phyloP scores from a whole-genome alignment of 2,113 vertebrate species.

The Bungarus multicinctus region DNA sequence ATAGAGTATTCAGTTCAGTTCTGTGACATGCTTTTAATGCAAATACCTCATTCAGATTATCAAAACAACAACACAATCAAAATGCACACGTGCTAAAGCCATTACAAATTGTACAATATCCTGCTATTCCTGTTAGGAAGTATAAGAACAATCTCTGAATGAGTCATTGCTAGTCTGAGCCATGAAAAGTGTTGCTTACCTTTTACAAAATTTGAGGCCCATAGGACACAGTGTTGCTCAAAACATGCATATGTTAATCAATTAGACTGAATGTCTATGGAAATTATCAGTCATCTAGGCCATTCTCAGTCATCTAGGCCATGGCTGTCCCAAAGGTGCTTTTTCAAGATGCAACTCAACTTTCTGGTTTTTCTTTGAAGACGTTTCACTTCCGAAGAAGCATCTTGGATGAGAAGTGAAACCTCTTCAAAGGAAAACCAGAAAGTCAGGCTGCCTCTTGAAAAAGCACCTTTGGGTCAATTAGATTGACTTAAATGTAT shows the following conservation, averaged over 20 bases:
- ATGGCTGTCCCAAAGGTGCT: no score
- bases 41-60: neutral
- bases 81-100: neutral
- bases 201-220: neutral
- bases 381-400: no score
- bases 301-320: no score
- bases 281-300: no score
- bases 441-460: no score
- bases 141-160: neutral
- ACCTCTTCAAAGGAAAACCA: no score
- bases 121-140: neutral
- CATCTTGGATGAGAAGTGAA: no score
- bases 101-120: neutral
- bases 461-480: neutral
- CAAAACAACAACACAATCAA: neutral
- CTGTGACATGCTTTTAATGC: neutral
- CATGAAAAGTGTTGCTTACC: neutral
- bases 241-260: neutral
- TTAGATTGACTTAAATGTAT: neutral
- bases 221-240: neutral
- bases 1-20: neutral
- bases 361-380: no score
- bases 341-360: no score
- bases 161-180: neutral
- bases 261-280: neutral